Base-by-base conservation (phyloP, 2,888 invertebrate species). In the Coenonympha arcania region DNA sequence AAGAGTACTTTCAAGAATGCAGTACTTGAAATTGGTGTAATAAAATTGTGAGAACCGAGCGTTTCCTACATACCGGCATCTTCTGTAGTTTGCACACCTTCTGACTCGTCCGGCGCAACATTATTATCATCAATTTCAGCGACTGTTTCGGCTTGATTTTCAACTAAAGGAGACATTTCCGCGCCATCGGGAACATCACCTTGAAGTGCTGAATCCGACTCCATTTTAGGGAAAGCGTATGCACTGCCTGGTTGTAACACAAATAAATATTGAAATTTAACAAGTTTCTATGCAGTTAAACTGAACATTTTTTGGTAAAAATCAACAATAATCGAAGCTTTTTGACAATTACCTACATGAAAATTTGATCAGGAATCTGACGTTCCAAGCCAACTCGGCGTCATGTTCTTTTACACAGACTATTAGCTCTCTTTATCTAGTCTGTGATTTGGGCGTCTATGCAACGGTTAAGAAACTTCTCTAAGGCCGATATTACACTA, bases 131-230 rank as follows among this genome's bases (percentile, higher is more conserved):
- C 69, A 55, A 70, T 65, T 63, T 79, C 78, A 48, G 66, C 77
- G 52, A 68, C 61, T 56, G 70, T 71, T 65, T 83, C 83, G 46
- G 60, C 62, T 65, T 76, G 76, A 60, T 73, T 76, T 67, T 80
- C 85, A 62, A 69, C 76, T 63, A 77, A 65, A 63, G 79, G 78
- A 55, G 73, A 80, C 62, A 79, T 81, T 80, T 86, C 84, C 80
- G 80, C 86, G 82, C 86, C 85, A 81, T 85, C 85, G 59, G 77
- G 66, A 59, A 72, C 69, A 65, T 80, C 82, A 53, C 68, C 73
- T 44, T 77, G 79, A 57, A 79, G 65, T 53, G 71, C 76, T 42
- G 80, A 73, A 60, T 87, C 82, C 16, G 83, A 78, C 58, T 87
- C 87, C 87, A 87, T 87, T 60, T 52, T 66, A 47, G 49, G 22